phyloP scores from a whole-genome alignment of 2,113 vertebrate genomes.

The Lates calcarifer region DNA sequence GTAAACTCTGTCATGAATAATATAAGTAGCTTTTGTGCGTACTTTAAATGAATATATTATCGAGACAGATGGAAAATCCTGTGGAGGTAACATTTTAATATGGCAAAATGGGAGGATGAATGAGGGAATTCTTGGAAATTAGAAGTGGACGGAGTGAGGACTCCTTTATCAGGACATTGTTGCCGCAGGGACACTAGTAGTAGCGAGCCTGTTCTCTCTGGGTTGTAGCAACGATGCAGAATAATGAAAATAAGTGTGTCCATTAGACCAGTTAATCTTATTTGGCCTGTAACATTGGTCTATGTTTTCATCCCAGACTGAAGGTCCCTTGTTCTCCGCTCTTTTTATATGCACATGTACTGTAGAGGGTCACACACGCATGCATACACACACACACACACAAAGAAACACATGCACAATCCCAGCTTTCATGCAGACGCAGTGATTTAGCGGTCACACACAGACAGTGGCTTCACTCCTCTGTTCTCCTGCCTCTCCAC shows the following conservation, averaged over 20 bases:
- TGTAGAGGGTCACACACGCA: slow-evolving; percentile 60
- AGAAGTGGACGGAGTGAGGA: slow-evolving; percentile 41
- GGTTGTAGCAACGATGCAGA: slow-evolving; percentile 69
- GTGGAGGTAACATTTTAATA: slow-evolving; percentile 36
- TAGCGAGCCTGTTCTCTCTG: slow-evolving; percentile 41
- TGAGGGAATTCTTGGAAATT: slow-evolving; percentile 54
- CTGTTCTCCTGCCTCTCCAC: slow-evolving; percentile 60
- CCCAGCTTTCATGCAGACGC: slow-evolving; percentile 70
- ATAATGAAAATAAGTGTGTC: slow-evolving; percentile 84
- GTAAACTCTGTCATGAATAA: neutral
- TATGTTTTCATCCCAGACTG: slow-evolving; percentile 74
- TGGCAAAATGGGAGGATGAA: slow-evolving; percentile 21
- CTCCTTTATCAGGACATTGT: slow-evolving; percentile 34
- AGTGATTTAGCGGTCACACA: slow-evolving; percentile 71
- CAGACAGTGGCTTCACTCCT: slow-evolving; percentile 75
- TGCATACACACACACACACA: slow-evolving; percentile 25
- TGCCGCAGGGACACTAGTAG: slow-evolving; percentile 39
- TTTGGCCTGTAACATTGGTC: slow-evolving; percentile 75
- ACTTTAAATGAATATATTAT: slow-evolving; percentile 38
- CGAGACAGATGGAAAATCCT: slow-evolving; percentile 24
- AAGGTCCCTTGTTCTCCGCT: slow-evolving; percentile 76
- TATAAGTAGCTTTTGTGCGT: slow-evolving; percentile 9
- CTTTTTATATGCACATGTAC: slow-evolving; percentile 69
- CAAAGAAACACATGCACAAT: slow-evolving; percentile 61
- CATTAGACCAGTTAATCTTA: slow-evolving; percentile 80